Conservation (phyloP, 37 sponge, comb jelly and placozoan genomes). For the Aplysina aerophoba region DNA sequence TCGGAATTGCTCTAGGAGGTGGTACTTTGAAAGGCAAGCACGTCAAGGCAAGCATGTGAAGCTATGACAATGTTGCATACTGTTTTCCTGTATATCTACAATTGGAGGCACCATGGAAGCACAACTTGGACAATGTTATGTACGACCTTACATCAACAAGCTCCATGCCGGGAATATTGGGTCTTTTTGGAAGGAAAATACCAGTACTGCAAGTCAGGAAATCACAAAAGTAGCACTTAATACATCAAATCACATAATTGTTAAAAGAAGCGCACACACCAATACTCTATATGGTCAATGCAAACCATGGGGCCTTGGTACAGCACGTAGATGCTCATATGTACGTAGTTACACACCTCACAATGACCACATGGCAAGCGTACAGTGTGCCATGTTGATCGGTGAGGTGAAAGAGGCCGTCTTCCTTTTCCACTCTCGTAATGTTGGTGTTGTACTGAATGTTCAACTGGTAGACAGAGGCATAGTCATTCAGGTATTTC, state of each 20-base stretch:
- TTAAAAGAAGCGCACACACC: no score
- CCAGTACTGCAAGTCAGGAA: constrained; percentile 68
- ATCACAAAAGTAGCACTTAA: neutral
- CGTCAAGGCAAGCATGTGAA: no score
- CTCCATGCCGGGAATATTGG: constrained; percentile 64
- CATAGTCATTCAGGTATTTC: constrained; percentile 58
- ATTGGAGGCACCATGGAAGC: no score
- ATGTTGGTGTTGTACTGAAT: constrained; percentile 60
- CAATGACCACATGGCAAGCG: constrained; percentile 34
- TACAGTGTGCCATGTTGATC: constrained; percentile 15
- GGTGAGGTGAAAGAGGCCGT: constrained; percentile 1
- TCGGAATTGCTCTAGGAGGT: no score
- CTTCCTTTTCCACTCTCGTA: neutral
- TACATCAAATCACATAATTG: neutral
- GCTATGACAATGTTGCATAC: no score
- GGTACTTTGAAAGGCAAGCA: no score
- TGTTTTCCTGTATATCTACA: no score
- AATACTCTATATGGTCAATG: no score
- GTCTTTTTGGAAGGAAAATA: constrained; percentile 74
- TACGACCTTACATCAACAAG: constrained; percentile 55
- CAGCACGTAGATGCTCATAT: neutral
- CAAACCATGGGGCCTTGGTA: no score
- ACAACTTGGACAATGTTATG: neutral
- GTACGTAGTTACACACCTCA: constrained; percentile 11
- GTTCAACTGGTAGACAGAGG: constrained; percentile 28